A percentile compares a stretch with the other conserved stretches of the same genome.
Conservation (phyloP, 2,113 vertebrate species). For the Paraplagusia blochii region DNA sequence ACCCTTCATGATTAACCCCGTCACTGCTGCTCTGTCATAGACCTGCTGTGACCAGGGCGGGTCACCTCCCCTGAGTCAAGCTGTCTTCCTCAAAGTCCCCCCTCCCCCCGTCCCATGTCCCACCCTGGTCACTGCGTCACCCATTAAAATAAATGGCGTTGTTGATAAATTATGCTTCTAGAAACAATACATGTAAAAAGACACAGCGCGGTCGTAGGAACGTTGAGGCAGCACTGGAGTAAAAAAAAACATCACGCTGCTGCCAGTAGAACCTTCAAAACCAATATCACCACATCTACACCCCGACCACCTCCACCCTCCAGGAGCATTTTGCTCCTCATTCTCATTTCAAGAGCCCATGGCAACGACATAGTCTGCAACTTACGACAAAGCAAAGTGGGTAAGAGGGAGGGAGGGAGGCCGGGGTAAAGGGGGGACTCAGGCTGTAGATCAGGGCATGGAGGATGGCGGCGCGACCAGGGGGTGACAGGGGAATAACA, state of each 20-base stretch:
- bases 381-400: constrained; percentile 63
- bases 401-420: constrained; percentile 45
- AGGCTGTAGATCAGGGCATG: constrained; percentile 89
- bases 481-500: constrained; percentile 99
- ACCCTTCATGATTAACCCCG: constrained; percentile 56
- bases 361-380: constrained; percentile 57
- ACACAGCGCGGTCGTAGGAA: background rate
- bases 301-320: background rate
- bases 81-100: background rate
- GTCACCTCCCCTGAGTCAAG: constrained; percentile 44
- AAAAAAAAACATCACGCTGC: constrained; percentile 32
- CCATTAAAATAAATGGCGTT: constrained; percentile 4
- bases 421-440: constrained; percentile 33
- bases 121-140: background rate
- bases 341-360: constrained; percentile 62
- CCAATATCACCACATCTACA: constrained; percentile 45
- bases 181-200: background rate
- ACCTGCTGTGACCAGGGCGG: constrained; percentile 18
- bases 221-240: constrained; percentile 29
- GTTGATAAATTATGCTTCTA: background rate
- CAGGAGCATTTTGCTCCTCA: constrained; percentile 53
- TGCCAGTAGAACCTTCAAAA: constrained; percentile 44
- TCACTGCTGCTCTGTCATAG: constrained; percentile 35
- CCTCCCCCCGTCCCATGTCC: constrained; percentile 3
- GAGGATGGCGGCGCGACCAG: constrained; percentile 85